phyloP scores from a whole-genome alignment of 2,797 vertebrate genomes.

The Xyrichtys novacula region DNA sequence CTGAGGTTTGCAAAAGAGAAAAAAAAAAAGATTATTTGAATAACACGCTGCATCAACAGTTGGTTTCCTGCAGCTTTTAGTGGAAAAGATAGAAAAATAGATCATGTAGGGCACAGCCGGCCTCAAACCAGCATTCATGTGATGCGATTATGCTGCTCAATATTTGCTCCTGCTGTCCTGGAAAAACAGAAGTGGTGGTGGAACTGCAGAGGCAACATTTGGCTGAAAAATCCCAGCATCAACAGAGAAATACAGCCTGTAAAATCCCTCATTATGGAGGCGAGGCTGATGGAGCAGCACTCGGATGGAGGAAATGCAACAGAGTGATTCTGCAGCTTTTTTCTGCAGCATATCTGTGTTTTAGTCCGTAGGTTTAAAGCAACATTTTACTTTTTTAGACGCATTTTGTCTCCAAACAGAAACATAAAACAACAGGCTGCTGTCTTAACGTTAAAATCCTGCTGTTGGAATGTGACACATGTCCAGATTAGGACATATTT shows the following conservation, averaged over 20 bases:
- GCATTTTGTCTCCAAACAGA: conserved; percentile 5
- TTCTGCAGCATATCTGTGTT: not conserved
- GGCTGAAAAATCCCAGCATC: conserved; percentile 42
- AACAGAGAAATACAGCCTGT: conserved; percentile 4
- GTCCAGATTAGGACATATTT: not conserved
- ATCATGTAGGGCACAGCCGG: not conserved
- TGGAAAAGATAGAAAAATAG: conserved; percentile 16
- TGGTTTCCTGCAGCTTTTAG: conserved; percentile 18
- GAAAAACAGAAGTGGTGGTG: conserved; percentile 2
- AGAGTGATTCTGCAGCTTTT: not conserved
- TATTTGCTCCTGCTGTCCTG: conserved; percentile 52
- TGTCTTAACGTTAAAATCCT: not conserved
- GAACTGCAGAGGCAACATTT: conserved; percentile 39
- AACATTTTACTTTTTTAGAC: not conserved
- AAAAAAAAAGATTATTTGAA: no score
- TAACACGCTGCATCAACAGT: conserved; percentile 1
- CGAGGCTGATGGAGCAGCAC: not conserved
- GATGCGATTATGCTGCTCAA: conserved; percentile 21
- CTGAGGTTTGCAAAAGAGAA: no score
- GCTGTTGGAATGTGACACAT: not conserved
- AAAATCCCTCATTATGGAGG: conserved; percentile 18
- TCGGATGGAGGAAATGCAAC: not conserved
- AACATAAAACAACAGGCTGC: conserved; percentile 3
- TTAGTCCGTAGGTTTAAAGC: conserved; percentile 1
- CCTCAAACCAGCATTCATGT: conserved; percentile 9